Evolutionary conservation across 2,113 vertebrate genomes (phyloP).

Genomic region (Dipodomys stephensi): DNA sequence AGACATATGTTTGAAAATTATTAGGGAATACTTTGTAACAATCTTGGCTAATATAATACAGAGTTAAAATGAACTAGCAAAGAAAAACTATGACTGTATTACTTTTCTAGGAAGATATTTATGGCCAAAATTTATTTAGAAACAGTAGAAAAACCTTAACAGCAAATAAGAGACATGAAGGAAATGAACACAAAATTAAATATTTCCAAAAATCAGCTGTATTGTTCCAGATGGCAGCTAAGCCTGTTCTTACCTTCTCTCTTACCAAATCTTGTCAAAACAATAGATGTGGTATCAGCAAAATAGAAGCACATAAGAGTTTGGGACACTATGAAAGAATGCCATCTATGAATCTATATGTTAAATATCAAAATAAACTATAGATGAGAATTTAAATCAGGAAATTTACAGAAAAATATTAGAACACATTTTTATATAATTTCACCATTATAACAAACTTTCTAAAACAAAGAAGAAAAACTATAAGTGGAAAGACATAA

Average conservation of each 20-base stretch:
- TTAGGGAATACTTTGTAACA: neutral
- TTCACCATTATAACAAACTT: neutral
- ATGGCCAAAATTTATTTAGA: conserved; percentile 1
- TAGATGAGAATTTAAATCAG: conserved; percentile 6
- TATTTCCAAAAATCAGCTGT: conserved; percentile 33
- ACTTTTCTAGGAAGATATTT: conserved; percentile 14
- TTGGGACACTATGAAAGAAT: neutral
- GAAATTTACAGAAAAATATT: neutral
- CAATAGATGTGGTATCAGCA: conserved; percentile 20
- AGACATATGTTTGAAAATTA: neutral
- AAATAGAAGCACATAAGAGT: neutral
- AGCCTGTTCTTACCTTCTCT: neutral
- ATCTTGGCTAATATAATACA: neutral
- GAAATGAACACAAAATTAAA: neutral
- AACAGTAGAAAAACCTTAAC: conserved; percentile 2
- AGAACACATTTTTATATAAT: conserved; percentile 1
- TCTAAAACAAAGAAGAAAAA: conserved; percentile 12
- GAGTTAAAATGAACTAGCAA: neutral
- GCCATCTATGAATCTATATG: neutral
- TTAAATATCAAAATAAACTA: conserved; percentile 38
- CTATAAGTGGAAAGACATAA: neutral
- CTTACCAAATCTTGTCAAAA: neutral
- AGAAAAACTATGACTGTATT: neutral
- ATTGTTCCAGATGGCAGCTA: neutral
- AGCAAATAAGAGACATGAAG: neutral